phyloP scores from a whole-genome alignment of 53 echinoderm and acorn worm species.

The Paelopatides confundens region DNA sequence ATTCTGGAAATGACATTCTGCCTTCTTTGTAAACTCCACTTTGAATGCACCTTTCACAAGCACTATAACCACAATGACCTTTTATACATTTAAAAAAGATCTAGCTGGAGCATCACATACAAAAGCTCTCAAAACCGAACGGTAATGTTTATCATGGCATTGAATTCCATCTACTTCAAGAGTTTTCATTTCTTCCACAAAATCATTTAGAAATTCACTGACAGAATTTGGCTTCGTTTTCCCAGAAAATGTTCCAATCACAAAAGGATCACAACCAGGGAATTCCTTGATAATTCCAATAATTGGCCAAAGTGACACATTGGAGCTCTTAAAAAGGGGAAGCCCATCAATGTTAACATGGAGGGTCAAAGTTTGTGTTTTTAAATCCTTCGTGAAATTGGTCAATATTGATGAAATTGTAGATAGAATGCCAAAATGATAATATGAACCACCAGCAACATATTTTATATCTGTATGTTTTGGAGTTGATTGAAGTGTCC shows the following conservation, averaged over 20 bases:
- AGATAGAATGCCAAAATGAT: slow-evolving; percentile 47
- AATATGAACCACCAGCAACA: slow-evolving; percentile 66
- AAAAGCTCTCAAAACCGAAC: slow-evolving; percentile 38
- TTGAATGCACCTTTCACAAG: slow-evolving; percentile 54
- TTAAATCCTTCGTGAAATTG: neutral
- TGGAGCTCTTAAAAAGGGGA: slow-evolving; percentile 52
- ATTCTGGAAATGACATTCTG: slow-evolving; percentile 53
- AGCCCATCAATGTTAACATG: slow-evolving; percentile 68
- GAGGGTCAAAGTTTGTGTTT: neutral
- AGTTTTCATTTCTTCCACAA: neutral
- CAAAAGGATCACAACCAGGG: neutral
- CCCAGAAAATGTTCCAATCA: neutral
- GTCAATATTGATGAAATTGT: no score
- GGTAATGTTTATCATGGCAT: neutral
- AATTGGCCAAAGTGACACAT: slow-evolving; percentile 59
- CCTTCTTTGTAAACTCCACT: slow-evolving; percentile 8
- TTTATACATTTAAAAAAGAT: slow-evolving; percentile 49
- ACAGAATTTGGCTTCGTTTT: neutral
- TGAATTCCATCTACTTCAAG: neutral
- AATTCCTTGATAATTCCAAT: slow-evolving; percentile 48
- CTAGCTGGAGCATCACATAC: slow-evolving; percentile 53
- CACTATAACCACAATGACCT: slow-evolving; percentile 53
- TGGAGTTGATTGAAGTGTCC: slow-evolving; percentile 25
- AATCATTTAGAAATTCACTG: neutral
- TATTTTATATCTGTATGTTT: neutral